Percentiles rank a stretch among this genome's conserved stretches.
Evolutionary conservation across 2,888 invertebrate genomes (phyloP).

Genomic region (Xestia ashworthii): DNA sequence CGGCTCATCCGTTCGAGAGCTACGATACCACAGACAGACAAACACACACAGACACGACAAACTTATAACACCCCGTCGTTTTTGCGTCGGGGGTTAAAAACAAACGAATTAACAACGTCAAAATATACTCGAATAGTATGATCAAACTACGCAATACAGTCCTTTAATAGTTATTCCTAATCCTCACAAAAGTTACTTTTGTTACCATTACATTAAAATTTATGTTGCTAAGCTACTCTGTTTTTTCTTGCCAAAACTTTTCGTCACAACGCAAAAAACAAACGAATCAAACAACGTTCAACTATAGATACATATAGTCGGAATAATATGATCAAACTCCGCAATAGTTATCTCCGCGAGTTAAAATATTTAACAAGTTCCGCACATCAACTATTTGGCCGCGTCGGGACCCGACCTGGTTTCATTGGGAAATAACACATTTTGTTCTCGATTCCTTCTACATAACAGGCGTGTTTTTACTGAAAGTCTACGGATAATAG

Average conservation of each 20-base stretch:
- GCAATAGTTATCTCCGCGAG: conserved; percentile 36
- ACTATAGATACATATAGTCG: conserved; percentile 10
- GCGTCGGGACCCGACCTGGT: conserved; percentile 31
- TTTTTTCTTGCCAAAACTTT: background rate
- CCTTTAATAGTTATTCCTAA: background rate
- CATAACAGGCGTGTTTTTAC: conserved; percentile 35
- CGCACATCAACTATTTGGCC: conserved; percentile 54
- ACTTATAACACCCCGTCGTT: too few species aligned
- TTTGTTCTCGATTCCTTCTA: conserved; percentile 34
- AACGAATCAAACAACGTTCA: conserved; percentile 6
- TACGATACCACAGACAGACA: too few species aligned
- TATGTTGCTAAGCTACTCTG: background rate
- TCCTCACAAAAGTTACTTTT: background rate
- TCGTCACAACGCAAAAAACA: background rate
- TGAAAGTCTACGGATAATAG: conserved; percentile 11
- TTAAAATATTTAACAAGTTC: conserved; percentile 62
- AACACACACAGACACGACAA: too few species aligned
- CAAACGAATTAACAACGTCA: background rate
- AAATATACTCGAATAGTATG: conserved; percentile 13
- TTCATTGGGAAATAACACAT: conserved; percentile 33
- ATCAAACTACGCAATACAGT: conserved; percentile 22
- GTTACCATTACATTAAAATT: background rate
- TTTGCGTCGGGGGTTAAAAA: too few species aligned
- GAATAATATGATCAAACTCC: conserved; percentile 21
- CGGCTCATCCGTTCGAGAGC: too few species aligned